phyloP scores from a whole-genome alignment of 2,797 vertebrate species.

The Dendrocincla tyrannina region DNA sequence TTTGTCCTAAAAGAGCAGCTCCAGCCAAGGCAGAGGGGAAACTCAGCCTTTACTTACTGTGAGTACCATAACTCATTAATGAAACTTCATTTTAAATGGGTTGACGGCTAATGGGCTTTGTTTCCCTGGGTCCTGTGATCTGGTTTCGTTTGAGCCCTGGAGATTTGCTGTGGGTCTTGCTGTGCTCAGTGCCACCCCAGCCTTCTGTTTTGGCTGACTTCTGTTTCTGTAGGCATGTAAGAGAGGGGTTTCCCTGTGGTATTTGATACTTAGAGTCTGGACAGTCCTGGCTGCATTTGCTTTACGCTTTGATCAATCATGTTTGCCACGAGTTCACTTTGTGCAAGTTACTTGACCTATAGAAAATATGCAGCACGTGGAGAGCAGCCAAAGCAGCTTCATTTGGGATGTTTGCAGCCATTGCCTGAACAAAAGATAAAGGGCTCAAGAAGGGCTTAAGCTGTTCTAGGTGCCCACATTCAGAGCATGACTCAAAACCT shows the following conservation, averaged over 20 bases:
- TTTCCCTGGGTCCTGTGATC: not conserved
- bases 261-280: not conserved
- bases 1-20: not conserved
- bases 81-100: not conserved
- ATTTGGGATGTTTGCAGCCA: not conserved
- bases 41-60: not conserved
- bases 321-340: not conserved
- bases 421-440: not conserved
- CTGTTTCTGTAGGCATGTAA: not conserved
- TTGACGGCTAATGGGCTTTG: not conserved
- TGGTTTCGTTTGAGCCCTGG: not conserved
- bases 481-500: not conserved
- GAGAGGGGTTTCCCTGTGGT: not conserved
- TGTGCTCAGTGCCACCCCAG: not conserved
- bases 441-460: not conserved
- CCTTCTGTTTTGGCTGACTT: not conserved
- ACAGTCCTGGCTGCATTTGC: not conserved
- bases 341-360: not conserved
- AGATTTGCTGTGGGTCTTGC: not conserved
- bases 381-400: not conserved
- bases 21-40: not conserved
- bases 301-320: accelerated
- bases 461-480: not conserved
- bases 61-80: not conserved
- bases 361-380: not conserved